Conservation (phyloP, 1,140 invertebrate species). For the Thaumetopoea pityocampa region DNA sequence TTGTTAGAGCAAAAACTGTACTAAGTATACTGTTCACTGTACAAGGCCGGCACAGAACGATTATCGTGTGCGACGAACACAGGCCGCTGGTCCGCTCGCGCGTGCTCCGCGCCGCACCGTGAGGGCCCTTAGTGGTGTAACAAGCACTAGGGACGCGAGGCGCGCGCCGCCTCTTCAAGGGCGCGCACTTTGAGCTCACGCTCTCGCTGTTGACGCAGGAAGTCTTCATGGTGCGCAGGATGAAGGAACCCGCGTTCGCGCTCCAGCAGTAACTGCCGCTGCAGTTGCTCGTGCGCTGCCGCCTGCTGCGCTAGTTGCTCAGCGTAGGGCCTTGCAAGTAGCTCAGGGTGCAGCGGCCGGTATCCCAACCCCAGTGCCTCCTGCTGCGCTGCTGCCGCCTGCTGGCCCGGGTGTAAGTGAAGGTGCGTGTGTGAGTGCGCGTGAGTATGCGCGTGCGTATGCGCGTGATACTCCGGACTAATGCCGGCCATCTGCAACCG, state of each 20-base stretch:
- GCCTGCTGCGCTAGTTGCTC: slow-evolving; percentile 89
- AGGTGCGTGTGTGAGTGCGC: slow-evolving; percentile 94
- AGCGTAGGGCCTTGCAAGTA: slow-evolving; percentile 87
- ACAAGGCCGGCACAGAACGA: too few species aligned
- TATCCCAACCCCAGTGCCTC: slow-evolving; percentile 73
- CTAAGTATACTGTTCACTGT: too few species aligned
- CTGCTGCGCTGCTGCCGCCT: slow-evolving; percentile 83
- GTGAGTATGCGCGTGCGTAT: slow-evolving; percentile 87
- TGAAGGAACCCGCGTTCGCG: slow-evolving; percentile 79
- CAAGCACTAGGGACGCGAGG: slow-evolving; percentile 78
- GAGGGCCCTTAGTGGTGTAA: not conserved
- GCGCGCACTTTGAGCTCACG: slow-evolving; percentile 90
- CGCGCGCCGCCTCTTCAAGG: slow-evolving; percentile 89
- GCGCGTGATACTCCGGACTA: slow-evolving; percentile 87
- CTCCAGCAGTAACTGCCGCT: slow-evolving; percentile 90
- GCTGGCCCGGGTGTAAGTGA: slow-evolving; percentile 90
- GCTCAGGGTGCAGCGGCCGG: slow-evolving; percentile 81
- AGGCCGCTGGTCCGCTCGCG: too few species aligned
- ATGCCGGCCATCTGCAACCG: slow-evolving; percentile 91
- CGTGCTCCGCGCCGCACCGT: slow-evolving; percentile 2
- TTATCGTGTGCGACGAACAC: too few species aligned
- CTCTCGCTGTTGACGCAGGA: slow-evolving; percentile 87
- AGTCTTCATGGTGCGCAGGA: slow-evolving; percentile 88
- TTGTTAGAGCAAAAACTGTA: too few species aligned
- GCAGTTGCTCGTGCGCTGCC: slow-evolving; percentile 89